Base-by-base conservation (phyloP, 1,140 invertebrate species). In the Leptopilina boulardi region DNA sequence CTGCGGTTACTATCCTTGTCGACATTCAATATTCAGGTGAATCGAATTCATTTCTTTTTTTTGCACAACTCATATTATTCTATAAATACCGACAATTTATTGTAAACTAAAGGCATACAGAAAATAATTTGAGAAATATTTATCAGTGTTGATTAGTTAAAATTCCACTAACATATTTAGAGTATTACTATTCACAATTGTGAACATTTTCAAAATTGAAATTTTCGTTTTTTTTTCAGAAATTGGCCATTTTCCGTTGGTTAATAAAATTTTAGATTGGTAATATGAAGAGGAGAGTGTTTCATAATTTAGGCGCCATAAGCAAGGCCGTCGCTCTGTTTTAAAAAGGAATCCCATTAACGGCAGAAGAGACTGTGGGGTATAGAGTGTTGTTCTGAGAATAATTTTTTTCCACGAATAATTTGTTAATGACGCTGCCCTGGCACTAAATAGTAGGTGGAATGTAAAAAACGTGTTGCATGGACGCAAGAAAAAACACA, bases 341-440 rank as follows among this genome's bases (percentile, higher is more conserved):
- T 26, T 38, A 38, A 66, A 66, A 66, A 66, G 59, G 59, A 30
- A 66, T 66, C 59, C 21, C 59, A 66, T 30, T 23, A 66, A 30
- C 26, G 59, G 26, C 15, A 38, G 34, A 8, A 30, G 59, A 66
- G 59, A 30, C 59, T 66, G 59, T 66, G 59, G n/a, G 59, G 26
- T 66, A 66, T 34, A 34, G 30, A 34, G 23, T 13, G 56, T 66
- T 66, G 59, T 66, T 66, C 59, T 13, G 23, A 66, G 59, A 66
- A 66, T 66, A 66, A 66, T 66, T 70, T 80, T 34, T 47, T 84
- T 84, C 83, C 80, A 77, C 71, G 83, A 82, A 84, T 80, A 84
- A 83, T 83, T 82, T 82, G 82, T 83, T 83, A 83, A 83, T 83
- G 82, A 83, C 82, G 81, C 79, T 72, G 71, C 71, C 56, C 76